Conservation (phyloP, 2,113 vertebrate genomes). For the Equus quagga region DNA sequence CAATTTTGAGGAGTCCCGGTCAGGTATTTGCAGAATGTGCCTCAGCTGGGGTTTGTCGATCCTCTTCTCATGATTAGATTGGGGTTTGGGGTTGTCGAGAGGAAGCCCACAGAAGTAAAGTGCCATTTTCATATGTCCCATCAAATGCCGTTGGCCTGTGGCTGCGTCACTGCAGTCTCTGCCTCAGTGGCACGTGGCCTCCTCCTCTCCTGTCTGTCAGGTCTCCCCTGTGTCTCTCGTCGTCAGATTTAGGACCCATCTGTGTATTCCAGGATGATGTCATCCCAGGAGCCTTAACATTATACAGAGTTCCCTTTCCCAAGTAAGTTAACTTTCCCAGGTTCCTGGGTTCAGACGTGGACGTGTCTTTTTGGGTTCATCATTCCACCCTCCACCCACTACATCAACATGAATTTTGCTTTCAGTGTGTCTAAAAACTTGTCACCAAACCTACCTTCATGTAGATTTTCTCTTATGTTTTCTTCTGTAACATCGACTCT, state of each 20-base stretch:
- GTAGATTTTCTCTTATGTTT: conserved; percentile 7
- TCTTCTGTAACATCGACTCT: neutral
- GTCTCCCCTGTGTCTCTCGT: neutral
- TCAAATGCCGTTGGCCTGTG: neutral
- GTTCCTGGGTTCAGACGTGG: neutral
- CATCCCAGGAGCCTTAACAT: neutral
- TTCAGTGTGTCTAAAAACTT: neutral
- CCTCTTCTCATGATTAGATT: neutral
- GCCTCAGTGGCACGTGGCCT: neutral
- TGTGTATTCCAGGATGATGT: neutral
- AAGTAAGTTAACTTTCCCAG: neutral
- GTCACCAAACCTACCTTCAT: neutral
- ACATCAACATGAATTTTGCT: too few species aligned
- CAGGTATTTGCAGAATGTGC: neutral
- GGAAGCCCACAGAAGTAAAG: neutral
- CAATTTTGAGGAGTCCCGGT: too few species aligned
- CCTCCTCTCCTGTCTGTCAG: neutral
- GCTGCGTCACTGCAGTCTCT: neutral
- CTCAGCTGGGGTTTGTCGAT: neutral
- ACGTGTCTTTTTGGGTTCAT: neutral
- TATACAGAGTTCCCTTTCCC: neutral
- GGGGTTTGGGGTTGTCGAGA: neutral
- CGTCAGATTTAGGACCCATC: neutral
- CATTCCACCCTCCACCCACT: neutral
- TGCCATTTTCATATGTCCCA: too few species aligned